phyloP scores from a whole-genome alignment of 2,888 invertebrate species.

The Bombylius discolor region DNA sequence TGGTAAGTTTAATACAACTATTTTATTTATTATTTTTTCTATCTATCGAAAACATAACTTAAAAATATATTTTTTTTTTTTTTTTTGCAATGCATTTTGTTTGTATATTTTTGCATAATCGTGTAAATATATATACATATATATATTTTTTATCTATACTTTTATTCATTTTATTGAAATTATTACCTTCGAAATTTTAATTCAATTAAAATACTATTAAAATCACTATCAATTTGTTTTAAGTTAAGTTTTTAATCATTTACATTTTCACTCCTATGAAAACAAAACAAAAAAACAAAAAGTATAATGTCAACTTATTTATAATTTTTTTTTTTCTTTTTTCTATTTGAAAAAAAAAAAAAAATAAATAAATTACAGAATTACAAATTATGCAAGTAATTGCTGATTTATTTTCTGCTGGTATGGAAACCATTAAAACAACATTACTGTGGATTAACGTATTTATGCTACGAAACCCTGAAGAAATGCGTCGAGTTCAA shows the following conservation, averaged over 20 bases:
- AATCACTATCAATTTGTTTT: no score
- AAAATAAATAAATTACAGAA: constrained; percentile 44
- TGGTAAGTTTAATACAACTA: constrained; percentile 43
- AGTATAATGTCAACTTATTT: neutral
- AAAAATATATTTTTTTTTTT: no score
- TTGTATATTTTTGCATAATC: no score
- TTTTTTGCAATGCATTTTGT: no score
- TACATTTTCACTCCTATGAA: neutral
- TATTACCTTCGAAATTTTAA: no score
- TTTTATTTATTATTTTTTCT: neutral
- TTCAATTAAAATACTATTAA: neutral
- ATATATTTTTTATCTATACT: no score
- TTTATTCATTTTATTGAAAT: no score
- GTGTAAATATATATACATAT: no score
- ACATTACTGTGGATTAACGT: constrained; percentile 78
- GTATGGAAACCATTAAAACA: constrained; percentile 87
- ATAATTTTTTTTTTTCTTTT: constrained; percentile 5
- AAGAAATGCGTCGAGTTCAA: constrained; percentile 66
- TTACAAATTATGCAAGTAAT: constrained; percentile 83
- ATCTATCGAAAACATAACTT: no score
- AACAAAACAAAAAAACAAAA: neutral
- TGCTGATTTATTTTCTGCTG: constrained; percentile 81
- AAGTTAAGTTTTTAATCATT: neutral
- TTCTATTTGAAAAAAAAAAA: no score
- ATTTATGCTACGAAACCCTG: constrained; percentile 76